Evolutionary conservation across 2,888 invertebrate genomes (phyloP), one percentile per base, ranked within the genome.

Genomic region (Ennomos quercinarius): DNA sequence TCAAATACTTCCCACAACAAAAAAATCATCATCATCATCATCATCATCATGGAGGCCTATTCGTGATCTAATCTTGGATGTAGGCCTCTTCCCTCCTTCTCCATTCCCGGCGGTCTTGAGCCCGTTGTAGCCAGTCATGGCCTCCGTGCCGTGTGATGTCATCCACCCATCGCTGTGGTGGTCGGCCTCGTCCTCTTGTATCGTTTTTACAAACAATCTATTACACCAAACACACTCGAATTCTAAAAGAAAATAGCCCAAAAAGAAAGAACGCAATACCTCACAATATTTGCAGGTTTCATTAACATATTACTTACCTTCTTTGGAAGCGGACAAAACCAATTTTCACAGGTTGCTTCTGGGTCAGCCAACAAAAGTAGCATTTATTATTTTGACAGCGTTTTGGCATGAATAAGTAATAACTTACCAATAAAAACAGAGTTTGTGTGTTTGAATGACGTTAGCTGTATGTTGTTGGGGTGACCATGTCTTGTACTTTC

Each of bases 301-400:
- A 57, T 57, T 53, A 57, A n/a, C 57, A 57, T 53, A 48, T 41
- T 39, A 42, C 46, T 36, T 50, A 9, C 34, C 38, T 43, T 43
- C 51, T 37, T 11, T 11, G 11, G 10, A 46, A 52, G 51, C 52
- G 59, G 54, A 55, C 51, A 41, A 53, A 64, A 62, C 61, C 57
- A 62, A 64, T 57, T 52, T 56, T 48, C 56, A 49, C 57, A 50
- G 47, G 13, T 49, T 47, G 35, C 27, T 60, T 62, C 61, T 68
- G 45, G 68, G 68, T 66, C 68, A 68, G 13, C 38, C 38, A 37
- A 54, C 55, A 68, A 58, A 64, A 64, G 57, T 52, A 52, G 55
- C 59, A 56, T 62, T 65, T 64, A 63, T 65, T 62, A 68, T 66
- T 64, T 66, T 56, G 66, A 64, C 64, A 66, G 56, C 63, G 51